Evolutionary conservation across 64 coral and sea anemone genomes (phyloP).

Genomic region (Montipora foliosa): DNA sequence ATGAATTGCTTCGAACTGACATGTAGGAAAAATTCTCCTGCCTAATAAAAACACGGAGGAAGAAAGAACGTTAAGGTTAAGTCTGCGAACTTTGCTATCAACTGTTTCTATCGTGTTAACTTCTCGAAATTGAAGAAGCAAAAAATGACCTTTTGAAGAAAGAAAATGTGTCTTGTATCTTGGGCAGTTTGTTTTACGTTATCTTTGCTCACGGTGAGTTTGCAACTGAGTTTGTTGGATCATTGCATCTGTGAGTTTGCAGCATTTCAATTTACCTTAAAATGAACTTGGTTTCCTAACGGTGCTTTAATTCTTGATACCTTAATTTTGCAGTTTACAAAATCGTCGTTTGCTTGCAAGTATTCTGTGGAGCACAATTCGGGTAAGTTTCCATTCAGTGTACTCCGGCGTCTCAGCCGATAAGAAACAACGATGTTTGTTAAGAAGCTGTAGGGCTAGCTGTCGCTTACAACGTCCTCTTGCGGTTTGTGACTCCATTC

Average conservation of each 20-base stretch:
- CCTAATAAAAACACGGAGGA: no score
- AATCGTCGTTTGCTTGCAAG: neutral
- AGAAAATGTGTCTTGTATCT: neutral
- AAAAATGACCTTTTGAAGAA: neutral
- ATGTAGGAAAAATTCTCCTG: neutral
- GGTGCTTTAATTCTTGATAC: no score
- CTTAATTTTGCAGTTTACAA: neutral
- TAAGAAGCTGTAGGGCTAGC: no score
- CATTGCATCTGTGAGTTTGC: neutral
- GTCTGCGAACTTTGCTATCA: no score
- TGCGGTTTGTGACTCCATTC: no score
- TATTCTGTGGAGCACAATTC: neutral
- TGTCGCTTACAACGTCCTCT: no score
- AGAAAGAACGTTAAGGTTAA: no score
- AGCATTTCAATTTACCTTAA: neutral
- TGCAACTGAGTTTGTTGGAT: neutral
- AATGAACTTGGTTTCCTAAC: neutral
- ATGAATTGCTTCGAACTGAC: neutral
- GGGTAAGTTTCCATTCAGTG: neutral
- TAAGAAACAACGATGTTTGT: no score
- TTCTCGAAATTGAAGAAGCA: no score
- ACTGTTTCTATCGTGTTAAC: no score
- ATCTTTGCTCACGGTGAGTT: neutral
- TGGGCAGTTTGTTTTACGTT: neutral
- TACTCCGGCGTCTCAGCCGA: no score